phyloP scores from a whole-genome alignment of 2,113 vertebrate genomes.

The Salvelinus namaycush region DNA sequence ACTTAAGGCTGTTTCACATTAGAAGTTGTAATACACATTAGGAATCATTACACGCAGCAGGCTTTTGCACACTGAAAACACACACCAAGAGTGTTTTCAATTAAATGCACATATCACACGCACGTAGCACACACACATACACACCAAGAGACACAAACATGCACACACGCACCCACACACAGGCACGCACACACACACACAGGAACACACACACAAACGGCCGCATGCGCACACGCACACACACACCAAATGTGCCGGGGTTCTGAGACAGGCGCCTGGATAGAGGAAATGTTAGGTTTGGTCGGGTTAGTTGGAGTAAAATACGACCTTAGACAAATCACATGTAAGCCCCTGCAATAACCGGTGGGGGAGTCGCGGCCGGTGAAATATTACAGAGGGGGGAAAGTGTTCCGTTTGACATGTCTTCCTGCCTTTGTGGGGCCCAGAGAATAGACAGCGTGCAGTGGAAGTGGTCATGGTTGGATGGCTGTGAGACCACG shows the following conservation, averaged over 20 bases:
- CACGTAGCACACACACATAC: no score
- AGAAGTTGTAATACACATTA: background rate
- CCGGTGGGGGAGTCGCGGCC: background rate
- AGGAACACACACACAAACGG: background rate
- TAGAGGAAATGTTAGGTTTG: slow-evolving; percentile 22
- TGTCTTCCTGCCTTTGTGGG: slow-evolving; percentile 42
- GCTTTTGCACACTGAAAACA: slow-evolving; percentile 17
- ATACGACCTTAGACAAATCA: slow-evolving; percentile 52
- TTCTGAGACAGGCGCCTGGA: slow-evolving; percentile 21
- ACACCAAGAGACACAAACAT: background rate
- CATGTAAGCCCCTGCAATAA: slow-evolving; percentile 34
- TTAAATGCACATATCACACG: no score
- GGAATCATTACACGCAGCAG: background rate
- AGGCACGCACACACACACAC: no score
- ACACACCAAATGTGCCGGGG: background rate
- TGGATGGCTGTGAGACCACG: slow-evolving; percentile 53
- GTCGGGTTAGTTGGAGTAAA: slow-evolving; percentile 24
- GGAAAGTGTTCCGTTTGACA: slow-evolving; percentile 55
- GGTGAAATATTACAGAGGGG: slow-evolving; percentile 58
- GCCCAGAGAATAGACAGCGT: slow-evolving; percentile 64
- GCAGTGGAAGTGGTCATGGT: slow-evolving; percentile 57
- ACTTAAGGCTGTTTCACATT: no score
- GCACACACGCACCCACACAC: background rate
- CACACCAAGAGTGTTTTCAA: background rate
- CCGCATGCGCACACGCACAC: background rate